These are phyloP conservation scores for Stichopus chloronotus DNA, from an alignment of 35 echinoderm and acorn worm genomes.

Conservation along the genomic window DNA sequence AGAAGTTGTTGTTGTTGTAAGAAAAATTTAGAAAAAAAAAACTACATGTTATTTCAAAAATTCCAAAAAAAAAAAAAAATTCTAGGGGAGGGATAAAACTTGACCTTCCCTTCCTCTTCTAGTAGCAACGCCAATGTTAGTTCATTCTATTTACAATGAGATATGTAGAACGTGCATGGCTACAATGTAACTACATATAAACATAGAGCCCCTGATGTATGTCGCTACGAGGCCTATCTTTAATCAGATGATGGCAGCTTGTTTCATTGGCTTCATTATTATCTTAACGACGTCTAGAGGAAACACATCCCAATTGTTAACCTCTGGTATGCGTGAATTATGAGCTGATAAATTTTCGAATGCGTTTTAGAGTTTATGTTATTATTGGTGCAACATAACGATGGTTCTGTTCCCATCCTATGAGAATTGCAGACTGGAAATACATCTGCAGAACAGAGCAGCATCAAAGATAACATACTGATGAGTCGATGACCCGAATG, in stretches of 20 bases:
- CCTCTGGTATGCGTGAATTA: background rate
- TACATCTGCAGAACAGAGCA: background rate
- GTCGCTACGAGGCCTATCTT: no score
- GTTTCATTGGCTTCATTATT: background rate
- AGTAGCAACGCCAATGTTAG: no score
- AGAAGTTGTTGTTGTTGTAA: no score
- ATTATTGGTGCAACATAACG: background rate
- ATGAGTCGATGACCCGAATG: background rate
- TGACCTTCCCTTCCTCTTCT: no score
- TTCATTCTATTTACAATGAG: no score
- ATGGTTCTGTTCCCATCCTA: background rate
- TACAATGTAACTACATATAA: no score
- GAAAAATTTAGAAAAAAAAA: no score
- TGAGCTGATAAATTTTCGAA: background rate
- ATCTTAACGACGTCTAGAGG: background rate
- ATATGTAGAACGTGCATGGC: no score
- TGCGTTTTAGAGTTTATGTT: background rate
- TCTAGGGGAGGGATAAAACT: no score
- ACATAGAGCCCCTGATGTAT: no score
- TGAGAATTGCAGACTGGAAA: background rate
- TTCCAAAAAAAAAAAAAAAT: no score
- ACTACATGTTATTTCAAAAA: no score
- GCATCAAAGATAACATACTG: background rate
- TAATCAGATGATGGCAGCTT: background rate
- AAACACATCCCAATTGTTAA: background rate